These are phyloP conservation scores for Chalcosyrphus nemorum DNA, from an alignment of 2,888 invertebrate species.

Conservation along the genomic window DNA sequence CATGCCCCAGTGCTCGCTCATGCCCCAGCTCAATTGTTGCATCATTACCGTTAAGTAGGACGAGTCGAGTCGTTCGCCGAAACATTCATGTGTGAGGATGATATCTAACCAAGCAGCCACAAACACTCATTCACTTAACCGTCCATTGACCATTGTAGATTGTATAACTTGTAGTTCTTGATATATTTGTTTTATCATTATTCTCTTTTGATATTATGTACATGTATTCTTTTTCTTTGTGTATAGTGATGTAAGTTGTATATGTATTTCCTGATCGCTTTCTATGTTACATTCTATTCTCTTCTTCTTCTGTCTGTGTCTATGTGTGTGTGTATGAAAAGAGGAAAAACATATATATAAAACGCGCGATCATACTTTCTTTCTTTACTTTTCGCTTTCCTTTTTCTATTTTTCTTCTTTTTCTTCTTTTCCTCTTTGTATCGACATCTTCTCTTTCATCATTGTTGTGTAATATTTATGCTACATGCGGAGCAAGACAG, in stretches of 20 bases:
- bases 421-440: not conserved
- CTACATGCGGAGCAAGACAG: slow-evolving; percentile 25
- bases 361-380: slow-evolving; percentile 5
- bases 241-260: slow-evolving; percentile 65
- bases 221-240: slow-evolving; percentile 19
- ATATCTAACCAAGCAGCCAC: slow-evolving; percentile 61
- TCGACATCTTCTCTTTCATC: slow-evolving; percentile 43
- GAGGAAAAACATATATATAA: not conserved
- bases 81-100: slow-evolving; percentile 59
- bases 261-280: slow-evolving; percentile 44
- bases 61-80: slow-evolving; percentile 49
- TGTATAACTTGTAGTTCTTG: slow-evolving; percentile 55
- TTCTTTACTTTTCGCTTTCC: not conserved
- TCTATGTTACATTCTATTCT: slow-evolving; percentile 35
- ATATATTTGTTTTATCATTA: slow-evolving; percentile 60
- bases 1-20: slow-evolving; percentile 83
- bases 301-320: slow-evolving; percentile 19
- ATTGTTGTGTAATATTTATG: slow-evolving; percentile 41
- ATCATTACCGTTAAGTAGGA: slow-evolving; percentile 81
- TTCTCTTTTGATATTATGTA: slow-evolving; percentile 29
- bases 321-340: slow-evolving; percentile 8
- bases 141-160: slow-evolving; percentile 71
- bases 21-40: slow-evolving; percentile 81
- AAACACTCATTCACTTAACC: slow-evolving; percentile 70
- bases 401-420: slow-evolving; percentile 21